Conservation (phyloP, 1,140 invertebrate genomes). For the Sycophaga agraensis region DNA sequence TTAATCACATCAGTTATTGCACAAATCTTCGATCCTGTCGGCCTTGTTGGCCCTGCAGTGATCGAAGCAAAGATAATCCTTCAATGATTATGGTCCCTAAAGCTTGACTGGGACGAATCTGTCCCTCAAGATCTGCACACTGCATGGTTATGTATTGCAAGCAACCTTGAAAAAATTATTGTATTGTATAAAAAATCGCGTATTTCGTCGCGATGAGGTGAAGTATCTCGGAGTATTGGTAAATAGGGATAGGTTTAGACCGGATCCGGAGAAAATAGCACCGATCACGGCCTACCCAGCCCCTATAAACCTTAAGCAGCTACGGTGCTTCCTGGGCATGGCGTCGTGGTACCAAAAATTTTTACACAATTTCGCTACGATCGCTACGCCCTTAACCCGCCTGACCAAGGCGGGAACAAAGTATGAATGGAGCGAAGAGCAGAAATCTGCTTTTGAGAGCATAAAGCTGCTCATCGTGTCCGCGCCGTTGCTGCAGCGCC, state of each 20-base stretch:
- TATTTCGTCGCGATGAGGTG: slow-evolving; percentile 19
- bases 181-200: slow-evolving; percentile 1
- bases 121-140: background rate
- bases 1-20: too few relatives aligned
- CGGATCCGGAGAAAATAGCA: slow-evolving; percentile 37
- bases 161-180: too few relatives aligned
- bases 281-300: slow-evolving; percentile 36
- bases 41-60: slow-evolving; percentile 43
- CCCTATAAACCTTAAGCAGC: slow-evolving; percentile 31
- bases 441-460: background rate
- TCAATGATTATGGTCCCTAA: slow-evolving; percentile 11
- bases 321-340: background rate
- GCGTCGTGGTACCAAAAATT: background rate
- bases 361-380: background rate
- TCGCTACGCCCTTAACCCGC: background rate
- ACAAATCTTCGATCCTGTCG: slow-evolving; percentile 42
- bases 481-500: background rate
- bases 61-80: slow-evolving; percentile 42
- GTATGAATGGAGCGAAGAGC: background rate
- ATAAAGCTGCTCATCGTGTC: background rate
- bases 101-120: slow-evolving; percentile 12
- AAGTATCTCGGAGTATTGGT: slow-evolving; percentile 41
- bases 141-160: too few relatives aligned
- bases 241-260: slow-evolving; percentile 26
- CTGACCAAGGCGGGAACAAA: background rate